Conservation (phyloP, 1,140 invertebrate genomes). For the Lamellibrachia luymesi region DNA sequence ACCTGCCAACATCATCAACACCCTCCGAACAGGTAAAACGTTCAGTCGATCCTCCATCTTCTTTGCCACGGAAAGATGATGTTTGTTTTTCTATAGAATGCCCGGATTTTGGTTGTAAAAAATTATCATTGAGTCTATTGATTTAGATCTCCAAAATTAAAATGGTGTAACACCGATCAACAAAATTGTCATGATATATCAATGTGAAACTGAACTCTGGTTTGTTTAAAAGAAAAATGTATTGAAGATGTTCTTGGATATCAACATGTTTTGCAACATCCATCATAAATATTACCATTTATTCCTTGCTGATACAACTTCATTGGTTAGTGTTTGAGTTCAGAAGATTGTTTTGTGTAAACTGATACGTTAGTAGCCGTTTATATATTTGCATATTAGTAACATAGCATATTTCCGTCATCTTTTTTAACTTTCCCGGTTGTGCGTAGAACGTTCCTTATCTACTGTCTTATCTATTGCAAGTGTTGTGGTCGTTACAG, state of each 20-base stretch:
- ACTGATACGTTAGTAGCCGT: neutral
- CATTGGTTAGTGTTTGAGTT: neutral
- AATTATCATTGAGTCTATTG: neutral
- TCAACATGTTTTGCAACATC: too few relatives aligned
- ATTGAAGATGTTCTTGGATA: too few relatives aligned
- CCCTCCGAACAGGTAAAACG: slow-evolving; percentile 60
- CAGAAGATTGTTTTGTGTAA: slow-evolving; percentile 1
- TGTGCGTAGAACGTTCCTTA: too few relatives aligned
- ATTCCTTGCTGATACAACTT: neutral
- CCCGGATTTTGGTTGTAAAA: neutral
- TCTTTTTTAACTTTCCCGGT: neutral
- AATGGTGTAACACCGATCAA: neutral
- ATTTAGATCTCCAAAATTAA: neutral
- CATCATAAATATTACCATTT: too few relatives aligned
- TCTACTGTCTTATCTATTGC: neutral
- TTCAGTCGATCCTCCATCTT: too few relatives aligned
- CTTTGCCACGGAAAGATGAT: neutral
- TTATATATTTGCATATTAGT: neutral
- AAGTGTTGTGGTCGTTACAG: slow-evolving; percentile 57
- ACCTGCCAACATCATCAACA: slow-evolving; percentile 57
- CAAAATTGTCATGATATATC: too few relatives aligned
- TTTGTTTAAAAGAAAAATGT: neutral
- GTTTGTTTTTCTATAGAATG: neutral
- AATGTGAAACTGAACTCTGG: neutral
- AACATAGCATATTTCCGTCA: neutral